phyloP scores from a whole-genome alignment of 2,888 invertebrate species.

The Leptinotarsa rubiginosa region DNA sequence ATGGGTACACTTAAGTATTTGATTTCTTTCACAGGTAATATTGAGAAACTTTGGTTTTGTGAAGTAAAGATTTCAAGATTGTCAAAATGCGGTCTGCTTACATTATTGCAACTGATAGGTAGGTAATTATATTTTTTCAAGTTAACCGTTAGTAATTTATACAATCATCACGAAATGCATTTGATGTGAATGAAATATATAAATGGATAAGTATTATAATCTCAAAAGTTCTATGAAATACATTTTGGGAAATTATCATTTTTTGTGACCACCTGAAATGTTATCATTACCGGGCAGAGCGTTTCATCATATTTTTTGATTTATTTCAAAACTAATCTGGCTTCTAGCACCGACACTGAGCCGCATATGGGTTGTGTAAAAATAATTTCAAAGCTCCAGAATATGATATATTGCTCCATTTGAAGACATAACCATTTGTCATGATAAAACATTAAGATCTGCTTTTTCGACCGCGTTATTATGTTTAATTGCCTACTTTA shows the following conservation, averaged over 20 bases:
- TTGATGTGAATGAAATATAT: too few relatives aligned
- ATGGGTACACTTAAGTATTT: too few relatives aligned
- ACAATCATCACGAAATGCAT: too few relatives aligned
- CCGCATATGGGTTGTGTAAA: constrained; percentile 31
- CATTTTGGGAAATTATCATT: constrained; percentile 30
- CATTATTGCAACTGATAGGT: too few relatives aligned
- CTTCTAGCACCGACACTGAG: constrained; percentile 29
- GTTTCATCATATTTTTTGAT: constrained; percentile 37
- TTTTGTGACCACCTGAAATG: constrained; percentile 38
- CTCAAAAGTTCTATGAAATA: constrained; percentile 3
- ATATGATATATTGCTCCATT: constrained; percentile 38
- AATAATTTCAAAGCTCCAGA: constrained; percentile 37
- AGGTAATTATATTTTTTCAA: too few relatives aligned
- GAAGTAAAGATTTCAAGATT: too few relatives aligned
- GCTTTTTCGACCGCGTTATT: constrained; percentile 40
- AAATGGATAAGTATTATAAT: too few relatives aligned
- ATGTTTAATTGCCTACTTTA: constrained; percentile 36
- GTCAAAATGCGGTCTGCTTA: too few relatives aligned
- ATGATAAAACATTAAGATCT: constrained; percentile 30
- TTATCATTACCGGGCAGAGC: constrained; percentile 34
- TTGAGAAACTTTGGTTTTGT: too few relatives aligned
- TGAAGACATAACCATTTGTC: constrained; percentile 37
- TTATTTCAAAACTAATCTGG: constrained; percentile 32
- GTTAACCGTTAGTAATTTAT: too few relatives aligned
- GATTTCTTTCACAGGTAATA: too few relatives aligned